A percentile compares a stretch with the other conserved stretches of the same genome.
Conservation (phyloP, 2,113 vertebrate species). For the Sylvicapra grimmia region DNA sequence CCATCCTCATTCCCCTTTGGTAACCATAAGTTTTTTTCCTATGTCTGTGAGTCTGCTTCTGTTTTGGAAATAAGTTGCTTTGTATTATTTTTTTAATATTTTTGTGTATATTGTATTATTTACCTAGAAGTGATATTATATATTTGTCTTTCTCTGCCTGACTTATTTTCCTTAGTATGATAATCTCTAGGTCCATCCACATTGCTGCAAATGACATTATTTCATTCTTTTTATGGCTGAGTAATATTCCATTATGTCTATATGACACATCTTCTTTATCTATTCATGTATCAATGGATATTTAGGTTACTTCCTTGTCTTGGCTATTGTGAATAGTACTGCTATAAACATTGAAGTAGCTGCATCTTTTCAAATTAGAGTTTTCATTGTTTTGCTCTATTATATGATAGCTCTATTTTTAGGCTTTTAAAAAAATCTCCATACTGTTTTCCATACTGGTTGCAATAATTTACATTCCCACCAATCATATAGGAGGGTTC, state of each 20-base stretch:
- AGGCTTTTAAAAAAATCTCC: neutral
- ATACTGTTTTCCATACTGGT: neutral
- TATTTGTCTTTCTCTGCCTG: neutral
- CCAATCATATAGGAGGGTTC: neutral
- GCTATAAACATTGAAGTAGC: neutral
- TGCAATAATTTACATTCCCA: neutral
- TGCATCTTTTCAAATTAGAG: neutral
- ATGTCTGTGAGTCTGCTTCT: neutral
- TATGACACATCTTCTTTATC: neutral
- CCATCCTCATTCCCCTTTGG: neutral
- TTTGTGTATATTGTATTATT: neutral
- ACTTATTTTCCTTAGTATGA: neutral
- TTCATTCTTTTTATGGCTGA: neutral
- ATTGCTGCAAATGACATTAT: neutral
- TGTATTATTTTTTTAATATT: neutral
- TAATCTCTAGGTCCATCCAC: neutral
- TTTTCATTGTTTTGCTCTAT: neutral
- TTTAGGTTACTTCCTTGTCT: neutral
- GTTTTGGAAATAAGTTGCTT: neutral
- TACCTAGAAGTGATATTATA: neutral
- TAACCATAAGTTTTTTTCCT: neutral
- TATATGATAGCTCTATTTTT: neutral
- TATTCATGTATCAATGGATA: neutral
- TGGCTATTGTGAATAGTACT: neutral
- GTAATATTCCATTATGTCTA: neutral